Evolutionary conservation across 2,888 invertebrate species (phyloP).

Genomic region (Hypomecis atomaria): DNA sequence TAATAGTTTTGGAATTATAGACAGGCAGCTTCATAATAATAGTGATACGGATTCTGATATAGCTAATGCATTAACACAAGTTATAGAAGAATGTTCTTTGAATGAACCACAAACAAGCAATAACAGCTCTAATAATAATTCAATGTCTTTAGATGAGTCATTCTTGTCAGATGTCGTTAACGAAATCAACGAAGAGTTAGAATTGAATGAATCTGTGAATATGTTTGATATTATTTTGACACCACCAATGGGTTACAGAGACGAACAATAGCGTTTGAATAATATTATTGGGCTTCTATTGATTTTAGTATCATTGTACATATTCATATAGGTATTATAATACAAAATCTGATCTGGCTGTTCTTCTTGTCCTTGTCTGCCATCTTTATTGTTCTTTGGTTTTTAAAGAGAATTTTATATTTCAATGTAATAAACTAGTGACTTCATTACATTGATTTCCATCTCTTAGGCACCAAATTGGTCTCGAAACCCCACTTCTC

Average conservation of each 20-base stretch:
- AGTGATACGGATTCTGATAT: slow-evolving; percentile 53
- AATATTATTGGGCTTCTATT: background rate
- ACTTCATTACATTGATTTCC: too few species aligned
- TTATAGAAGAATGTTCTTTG: slow-evolving; percentile 61
- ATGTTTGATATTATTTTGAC: slow-evolving; percentile 62
- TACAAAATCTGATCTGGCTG: too few species aligned
- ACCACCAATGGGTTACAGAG: slow-evolving; percentile 67
- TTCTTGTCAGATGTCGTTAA: slow-evolving; percentile 63
- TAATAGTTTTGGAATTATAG: background rate
- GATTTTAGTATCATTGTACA: background rate
- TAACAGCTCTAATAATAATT: slow-evolving; percentile 41
- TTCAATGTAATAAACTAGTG: too few species aligned
- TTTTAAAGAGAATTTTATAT: too few species aligned
- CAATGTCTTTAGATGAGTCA: slow-evolving; percentile 62
- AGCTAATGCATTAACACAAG: slow-evolving; percentile 71
- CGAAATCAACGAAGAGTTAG: slow-evolving; percentile 65
- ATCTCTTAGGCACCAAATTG: too few species aligned
- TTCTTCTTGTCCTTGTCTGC: too few species aligned
- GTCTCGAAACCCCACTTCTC: too few species aligned
- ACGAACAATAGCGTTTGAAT: slow-evolving; percentile 38
- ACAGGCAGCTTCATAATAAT: slow-evolving; percentile 28
- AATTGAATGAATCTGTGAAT: slow-evolving; percentile 5
- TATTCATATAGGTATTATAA: too few species aligned
- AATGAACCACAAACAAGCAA: slow-evolving; percentile 31
- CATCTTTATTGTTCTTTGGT: too few species aligned